phyloP scores from a whole-genome alignment of 2,113 vertebrate genomes.

The Prionailurus bengalensis region DNA sequence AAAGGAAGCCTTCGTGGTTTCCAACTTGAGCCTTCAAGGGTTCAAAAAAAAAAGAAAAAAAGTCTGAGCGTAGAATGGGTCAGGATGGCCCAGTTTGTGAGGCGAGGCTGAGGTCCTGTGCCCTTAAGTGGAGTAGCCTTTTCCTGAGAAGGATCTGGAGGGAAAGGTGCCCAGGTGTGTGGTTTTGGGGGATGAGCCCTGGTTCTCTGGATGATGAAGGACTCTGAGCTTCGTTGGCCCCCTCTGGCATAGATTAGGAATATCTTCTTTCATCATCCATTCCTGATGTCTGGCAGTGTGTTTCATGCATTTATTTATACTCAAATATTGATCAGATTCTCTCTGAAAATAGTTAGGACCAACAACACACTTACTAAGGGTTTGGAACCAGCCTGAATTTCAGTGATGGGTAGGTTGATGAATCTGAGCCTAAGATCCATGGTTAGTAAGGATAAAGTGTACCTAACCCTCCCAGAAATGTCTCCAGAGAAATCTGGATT shows the following conservation, averaged over 20 bases:
- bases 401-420: background rate
- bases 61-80: background rate
- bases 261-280: background rate
- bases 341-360: background rate
- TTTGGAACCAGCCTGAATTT: background rate
- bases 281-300: background rate
- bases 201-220: background rate
- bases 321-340: background rate
- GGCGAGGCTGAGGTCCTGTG: background rate
- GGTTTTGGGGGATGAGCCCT: background rate
- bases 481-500: background rate
- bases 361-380: background rate
- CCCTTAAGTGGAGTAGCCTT: fast-evolving
- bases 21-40: background rate
- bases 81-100: fast-evolving
- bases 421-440: background rate
- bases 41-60: background rate
- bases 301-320: background rate
- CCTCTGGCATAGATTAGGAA: background rate
- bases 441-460: background rate
- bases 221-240: background rate
- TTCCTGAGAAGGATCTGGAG: background rate
- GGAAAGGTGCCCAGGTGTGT: background rate
- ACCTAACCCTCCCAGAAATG: background rate
- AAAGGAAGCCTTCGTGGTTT: background rate